phyloP scores from a whole-genome alignment of 1,140 invertebrate genomes.

The Ooceraea biroi region DNA sequence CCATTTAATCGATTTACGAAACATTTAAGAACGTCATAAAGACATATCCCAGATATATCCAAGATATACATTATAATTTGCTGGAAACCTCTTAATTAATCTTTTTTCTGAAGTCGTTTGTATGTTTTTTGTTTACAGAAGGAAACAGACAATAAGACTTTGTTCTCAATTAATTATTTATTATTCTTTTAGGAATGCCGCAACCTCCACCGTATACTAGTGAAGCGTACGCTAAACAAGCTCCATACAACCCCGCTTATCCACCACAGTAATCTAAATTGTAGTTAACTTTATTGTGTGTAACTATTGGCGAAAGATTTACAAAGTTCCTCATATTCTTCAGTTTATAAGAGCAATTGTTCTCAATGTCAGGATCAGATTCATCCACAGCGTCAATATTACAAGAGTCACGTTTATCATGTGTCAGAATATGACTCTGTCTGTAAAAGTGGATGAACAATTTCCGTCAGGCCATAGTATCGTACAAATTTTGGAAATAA shows the following conservation, averaged over 20 bases:
- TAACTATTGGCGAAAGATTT: background rate
- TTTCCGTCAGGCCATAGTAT: conserved; percentile 8
- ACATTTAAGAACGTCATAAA: too few relatives aligned
- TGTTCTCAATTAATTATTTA: background rate
- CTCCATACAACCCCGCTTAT: conserved; percentile 79
- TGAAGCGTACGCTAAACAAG: conserved; percentile 76
- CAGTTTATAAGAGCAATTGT: background rate
- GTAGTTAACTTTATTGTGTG: background rate
- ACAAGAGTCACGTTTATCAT: conserved; percentile 6
- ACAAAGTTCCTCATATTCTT: background rate
- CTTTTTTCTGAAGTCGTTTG: background rate
- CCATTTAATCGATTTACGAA: background rate
- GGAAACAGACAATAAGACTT: too few relatives aligned
- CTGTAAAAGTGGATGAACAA: background rate
- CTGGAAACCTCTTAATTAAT: background rate
- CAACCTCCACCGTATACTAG: conserved; percentile 70
- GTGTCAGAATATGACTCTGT: too few relatives aligned
- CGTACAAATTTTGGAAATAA: background rate
- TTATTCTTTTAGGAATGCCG: conserved; percentile 57
- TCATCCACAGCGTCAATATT: background rate
- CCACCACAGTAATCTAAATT: conserved; percentile 27
- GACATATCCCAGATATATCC: too few relatives aligned
- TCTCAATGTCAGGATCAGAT: background rate
- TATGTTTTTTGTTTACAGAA: too few relatives aligned
- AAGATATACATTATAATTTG: too few relatives aligned